Conservation (phyloP, 1,140 invertebrate species). For the Papilio dardanus region DNA sequence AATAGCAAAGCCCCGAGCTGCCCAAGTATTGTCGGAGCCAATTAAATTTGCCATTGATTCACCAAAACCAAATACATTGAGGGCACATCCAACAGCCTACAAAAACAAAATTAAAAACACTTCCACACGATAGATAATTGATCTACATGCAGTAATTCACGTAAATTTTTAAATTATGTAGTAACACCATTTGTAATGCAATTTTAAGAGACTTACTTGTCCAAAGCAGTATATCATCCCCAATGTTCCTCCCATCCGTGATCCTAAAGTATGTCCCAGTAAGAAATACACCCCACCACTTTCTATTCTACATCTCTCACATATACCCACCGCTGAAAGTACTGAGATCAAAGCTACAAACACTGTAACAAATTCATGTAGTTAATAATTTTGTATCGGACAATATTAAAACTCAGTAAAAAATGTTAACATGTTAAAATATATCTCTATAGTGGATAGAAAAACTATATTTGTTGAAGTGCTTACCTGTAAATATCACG, state of each 20-base stretch:
- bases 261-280: slow-evolving; percentile 96
- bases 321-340: slow-evolving; percentile 97
- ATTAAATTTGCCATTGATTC: slow-evolving; percentile 95
- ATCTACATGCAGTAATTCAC: not conserved
- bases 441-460: not conserved
- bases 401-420: not conserved
- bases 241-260: slow-evolving; percentile 94
- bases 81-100: slow-evolving; percentile 96
- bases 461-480: not conserved
- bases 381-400: not conserved
- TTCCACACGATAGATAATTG: slow-evolving; percentile 23
- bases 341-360: slow-evolving; percentile 95
- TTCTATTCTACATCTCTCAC: slow-evolving; percentile 96
- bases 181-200: slow-evolving; percentile 36
- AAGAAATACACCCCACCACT: slow-evolving; percentile 98
- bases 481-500: slow-evolving; percentile 91
- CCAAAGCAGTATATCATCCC: slow-evolving; percentile 98
- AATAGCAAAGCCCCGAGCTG: slow-evolving; percentile 91
- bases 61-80: slow-evolving; percentile 97
- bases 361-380: slow-evolving; percentile 83
- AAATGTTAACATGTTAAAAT: not conserved
- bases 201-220: slow-evolving; percentile 86
- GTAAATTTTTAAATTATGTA: not conserved
- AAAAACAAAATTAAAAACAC: slow-evolving; percentile 43
- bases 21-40: slow-evolving; percentile 88